Conservation (phyloP, 2,797 vertebrate species). For the Tenualosa ilisha region DNA sequence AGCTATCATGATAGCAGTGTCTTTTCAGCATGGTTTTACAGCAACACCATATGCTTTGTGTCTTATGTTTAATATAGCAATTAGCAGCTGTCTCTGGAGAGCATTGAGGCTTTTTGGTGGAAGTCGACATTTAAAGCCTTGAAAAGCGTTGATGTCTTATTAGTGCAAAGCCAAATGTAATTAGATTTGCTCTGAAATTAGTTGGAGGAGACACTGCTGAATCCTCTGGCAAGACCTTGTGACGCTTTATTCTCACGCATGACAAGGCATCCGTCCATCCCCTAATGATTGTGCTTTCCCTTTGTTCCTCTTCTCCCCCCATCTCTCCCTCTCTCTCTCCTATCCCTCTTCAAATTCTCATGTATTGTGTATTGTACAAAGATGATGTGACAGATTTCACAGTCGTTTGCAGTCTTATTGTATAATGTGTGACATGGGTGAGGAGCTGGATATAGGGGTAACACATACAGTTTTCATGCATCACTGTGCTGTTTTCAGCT, state of each 20-base stretch:
- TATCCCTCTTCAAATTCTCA: not conserved
- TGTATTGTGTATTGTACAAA: not conserved
- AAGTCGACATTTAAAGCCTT: conserved; percentile 16
- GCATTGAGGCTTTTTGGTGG: not conserved
- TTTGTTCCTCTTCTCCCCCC: not conserved
- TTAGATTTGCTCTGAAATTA: conserved; percentile 7
- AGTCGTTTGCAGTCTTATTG: not conserved
- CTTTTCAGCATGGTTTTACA: not conserved
- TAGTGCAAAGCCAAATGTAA: conserved; percentile 21
- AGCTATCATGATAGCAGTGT: not conserved
- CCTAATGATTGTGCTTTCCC: not conserved
- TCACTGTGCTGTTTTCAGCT: not conserved
- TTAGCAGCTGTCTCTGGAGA: not conserved
- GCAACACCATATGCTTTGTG: not conserved
- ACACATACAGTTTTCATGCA: not conserved
- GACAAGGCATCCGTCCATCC: not conserved
- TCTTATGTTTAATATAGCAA: conserved; percentile 24
- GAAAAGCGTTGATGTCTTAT: not conserved
- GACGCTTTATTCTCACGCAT: conserved; percentile 6
- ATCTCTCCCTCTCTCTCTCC: not conserved
- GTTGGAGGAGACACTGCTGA: not conserved
- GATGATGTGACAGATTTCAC: not conserved
- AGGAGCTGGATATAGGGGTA: not conserved
- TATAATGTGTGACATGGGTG: not conserved
- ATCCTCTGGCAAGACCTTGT: not conserved